Evolutionary conservation across 1,140 invertebrate species (phyloP).

Genomic region (Aphaenogaster rudis): DNA sequence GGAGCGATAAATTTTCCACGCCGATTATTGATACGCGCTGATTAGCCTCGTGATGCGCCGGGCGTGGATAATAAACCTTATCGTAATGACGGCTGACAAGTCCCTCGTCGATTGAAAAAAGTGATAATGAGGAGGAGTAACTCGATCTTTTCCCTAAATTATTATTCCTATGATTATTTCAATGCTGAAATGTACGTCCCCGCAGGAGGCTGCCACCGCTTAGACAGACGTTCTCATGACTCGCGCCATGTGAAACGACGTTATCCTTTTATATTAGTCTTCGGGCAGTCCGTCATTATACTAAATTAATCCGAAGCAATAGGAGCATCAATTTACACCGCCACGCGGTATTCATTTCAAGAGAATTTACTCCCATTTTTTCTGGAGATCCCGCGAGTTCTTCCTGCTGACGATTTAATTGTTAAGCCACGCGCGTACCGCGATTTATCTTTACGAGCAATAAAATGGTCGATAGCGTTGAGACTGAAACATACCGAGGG

Average conservation of each 20-base stretch:
- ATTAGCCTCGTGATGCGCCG: conserved; percentile 63
- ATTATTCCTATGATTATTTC: conserved; percentile 41
- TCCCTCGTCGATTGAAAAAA: conserved; percentile 11
- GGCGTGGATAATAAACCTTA: conserved; percentile 64
- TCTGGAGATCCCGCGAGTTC: background rate
- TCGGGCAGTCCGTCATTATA: conserved; percentile 10
- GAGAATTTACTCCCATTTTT: background rate
- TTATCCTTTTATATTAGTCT: conserved; percentile 24
- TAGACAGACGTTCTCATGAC: background rate
- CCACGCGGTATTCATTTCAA: conserved; percentile 19
- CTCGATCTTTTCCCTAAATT: conserved; percentile 37
- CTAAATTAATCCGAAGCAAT: background rate
- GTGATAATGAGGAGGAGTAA: conserved; percentile 12
- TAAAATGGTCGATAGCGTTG: conserved; percentile 41
- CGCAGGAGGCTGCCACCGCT: background rate
- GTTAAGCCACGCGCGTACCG: background rate
- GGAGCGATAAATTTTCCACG: conserved; percentile 71
- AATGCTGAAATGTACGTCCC: background rate
- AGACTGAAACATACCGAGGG: background rate
- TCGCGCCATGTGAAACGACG: background rate
- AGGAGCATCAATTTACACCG: conserved; percentile 11
- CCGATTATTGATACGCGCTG: conserved; percentile 70
- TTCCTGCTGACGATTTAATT: conserved; percentile 42
- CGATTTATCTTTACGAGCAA: conserved; percentile 46
- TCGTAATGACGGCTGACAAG: conserved; percentile 62